Conservation (phyloP, 1,140 invertebrate species). For the Caerostris extrusa region DNA sequence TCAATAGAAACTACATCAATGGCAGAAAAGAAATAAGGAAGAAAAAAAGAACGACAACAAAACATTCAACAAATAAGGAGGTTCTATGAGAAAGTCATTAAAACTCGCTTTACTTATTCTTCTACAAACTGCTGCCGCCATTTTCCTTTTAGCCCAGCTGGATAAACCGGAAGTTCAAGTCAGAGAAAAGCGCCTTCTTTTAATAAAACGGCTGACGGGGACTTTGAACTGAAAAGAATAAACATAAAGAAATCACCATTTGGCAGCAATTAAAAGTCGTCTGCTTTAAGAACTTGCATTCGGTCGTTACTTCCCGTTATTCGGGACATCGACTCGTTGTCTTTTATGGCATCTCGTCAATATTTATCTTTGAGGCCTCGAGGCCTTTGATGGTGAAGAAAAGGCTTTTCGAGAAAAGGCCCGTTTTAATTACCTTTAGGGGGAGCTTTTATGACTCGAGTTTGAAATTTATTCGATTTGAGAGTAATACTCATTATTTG, state of each 20-base stretch:
- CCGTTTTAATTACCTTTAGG: conserved; percentile 35
- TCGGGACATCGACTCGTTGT: neutral
- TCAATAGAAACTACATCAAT: neutral
- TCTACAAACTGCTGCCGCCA: neutral
- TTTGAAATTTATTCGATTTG: conserved; percentile 4
- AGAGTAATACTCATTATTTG: neutral
- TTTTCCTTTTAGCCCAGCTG: neutral
- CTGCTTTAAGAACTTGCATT: neutral
- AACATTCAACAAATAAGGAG: conserved; percentile 31
- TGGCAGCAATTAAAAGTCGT: conserved; percentile 40
- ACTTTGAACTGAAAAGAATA: neutral
- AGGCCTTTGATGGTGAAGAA: neutral
- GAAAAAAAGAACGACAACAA: conserved; percentile 18
- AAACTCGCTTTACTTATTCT: neutral
- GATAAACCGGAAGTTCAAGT: neutral
- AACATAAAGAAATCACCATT: neutral
- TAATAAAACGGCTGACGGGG: conserved; percentile 18
- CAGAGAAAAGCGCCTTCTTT: conserved; percentile 10
- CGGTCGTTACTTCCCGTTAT: conserved; percentile 7
- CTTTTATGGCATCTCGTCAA: conserved; percentile 40
- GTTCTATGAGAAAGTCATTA: neutral
- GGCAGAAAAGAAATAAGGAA: neutral
- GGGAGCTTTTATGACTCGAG: neutral
- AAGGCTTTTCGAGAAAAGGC: neutral
- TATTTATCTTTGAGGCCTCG: conserved; percentile 19